phyloP scores from a whole-genome alignment of 2,888 invertebrate species.

The Tromatobia lineatoria region DNA sequence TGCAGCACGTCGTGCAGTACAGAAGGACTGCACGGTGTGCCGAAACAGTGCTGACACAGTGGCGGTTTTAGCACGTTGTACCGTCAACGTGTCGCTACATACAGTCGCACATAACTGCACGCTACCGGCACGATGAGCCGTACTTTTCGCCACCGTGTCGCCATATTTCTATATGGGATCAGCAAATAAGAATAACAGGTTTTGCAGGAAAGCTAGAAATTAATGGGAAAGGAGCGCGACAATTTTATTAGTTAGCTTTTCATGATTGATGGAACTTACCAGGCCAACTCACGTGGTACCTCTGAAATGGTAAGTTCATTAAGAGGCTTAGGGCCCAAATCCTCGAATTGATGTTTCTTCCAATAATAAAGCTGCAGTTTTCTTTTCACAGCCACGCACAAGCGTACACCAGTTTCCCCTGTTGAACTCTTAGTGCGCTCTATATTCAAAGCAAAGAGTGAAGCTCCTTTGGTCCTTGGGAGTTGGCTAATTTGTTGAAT shows the following conservation, averaged over 20 bases:
- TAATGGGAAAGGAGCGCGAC: too few relatives aligned
- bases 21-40: too few relatives aligned
- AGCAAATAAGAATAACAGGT: too few relatives aligned
- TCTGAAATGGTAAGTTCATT: constrained; percentile 86
- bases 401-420: constrained; percentile 93
- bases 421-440: constrained; percentile 88
- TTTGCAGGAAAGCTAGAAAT: too few relatives aligned
- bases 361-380: constrained; percentile 95
- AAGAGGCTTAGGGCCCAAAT: constrained; percentile 85
- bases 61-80: too few relatives aligned
- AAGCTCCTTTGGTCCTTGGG: constrained; percentile 94
- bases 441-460: constrained; percentile 93
- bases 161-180: too few relatives aligned
- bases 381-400: constrained; percentile 95
- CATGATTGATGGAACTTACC: constrained; percentile 70
- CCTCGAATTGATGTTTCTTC: constrained; percentile 93
- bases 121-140: too few relatives aligned
- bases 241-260: not conserved
- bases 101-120: too few relatives aligned
- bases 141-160: too few relatives aligned
- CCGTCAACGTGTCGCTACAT: too few relatives aligned
- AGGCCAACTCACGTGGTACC: constrained; percentile 83
- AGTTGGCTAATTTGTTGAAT: constrained; percentile 93
- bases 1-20: too few relatives aligned
- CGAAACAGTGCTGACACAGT: too few relatives aligned